These are phyloP conservation scores for Eristalis pertinax DNA, from an alignment of 2,888 invertebrate species.

Conservation along the genomic window DNA sequence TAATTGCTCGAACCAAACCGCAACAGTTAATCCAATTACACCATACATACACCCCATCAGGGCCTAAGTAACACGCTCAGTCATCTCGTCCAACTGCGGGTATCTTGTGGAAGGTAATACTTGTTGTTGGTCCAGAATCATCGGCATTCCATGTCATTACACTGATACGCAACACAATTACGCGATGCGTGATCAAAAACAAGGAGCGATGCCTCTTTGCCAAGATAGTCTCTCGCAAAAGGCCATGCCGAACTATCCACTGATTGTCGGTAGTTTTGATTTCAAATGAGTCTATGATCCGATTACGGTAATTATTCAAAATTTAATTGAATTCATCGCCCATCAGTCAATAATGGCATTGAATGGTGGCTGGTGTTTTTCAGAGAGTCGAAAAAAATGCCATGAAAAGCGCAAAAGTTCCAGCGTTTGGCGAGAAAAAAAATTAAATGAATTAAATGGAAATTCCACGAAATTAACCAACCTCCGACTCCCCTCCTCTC, in stretches of 20 bases:
- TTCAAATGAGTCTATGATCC: not conserved
- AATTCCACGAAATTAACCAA: not conserved
- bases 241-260: too few relatives aligned
- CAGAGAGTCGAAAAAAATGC: not conserved
- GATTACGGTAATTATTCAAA: not conserved
- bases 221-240: not conserved
- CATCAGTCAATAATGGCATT: not conserved
- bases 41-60: too few relatives aligned
- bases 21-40: too few relatives aligned
- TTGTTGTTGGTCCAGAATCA: not conserved
- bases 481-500: not conserved
- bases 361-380: not conserved
- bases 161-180: not conserved
- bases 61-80: too few relatives aligned
- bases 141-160: not conserved
- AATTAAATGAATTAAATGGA: not conserved
- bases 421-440: not conserved
- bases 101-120: too few relatives aligned
- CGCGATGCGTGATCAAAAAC: not conserved
- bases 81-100: too few relatives aligned
- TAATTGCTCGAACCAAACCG: too few relatives aligned
- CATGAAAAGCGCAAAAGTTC: not conserved
- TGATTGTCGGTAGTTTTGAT: not conserved
- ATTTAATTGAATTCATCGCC: not conserved
- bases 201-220: not conserved